Conservation (phyloP, 2,113 vertebrate genomes). For the Psammodynastes pulverulentus region DNA sequence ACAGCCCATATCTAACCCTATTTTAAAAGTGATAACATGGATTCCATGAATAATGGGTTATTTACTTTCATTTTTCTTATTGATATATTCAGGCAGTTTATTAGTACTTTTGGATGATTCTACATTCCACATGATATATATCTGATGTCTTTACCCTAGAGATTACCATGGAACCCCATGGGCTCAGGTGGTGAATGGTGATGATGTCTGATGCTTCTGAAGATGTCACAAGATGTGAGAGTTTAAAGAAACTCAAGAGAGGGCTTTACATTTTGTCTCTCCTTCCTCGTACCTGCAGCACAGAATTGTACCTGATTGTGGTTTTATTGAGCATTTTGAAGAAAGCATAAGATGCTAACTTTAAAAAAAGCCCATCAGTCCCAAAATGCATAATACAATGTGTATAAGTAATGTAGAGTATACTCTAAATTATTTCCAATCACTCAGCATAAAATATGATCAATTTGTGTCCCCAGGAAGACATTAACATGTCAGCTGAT, state of each 20-base stretch:
- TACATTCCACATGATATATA: neutral
- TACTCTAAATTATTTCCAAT: neutral
- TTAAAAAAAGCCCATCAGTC: neutral
- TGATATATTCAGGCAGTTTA: neutral
- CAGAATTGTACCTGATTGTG: neutral
- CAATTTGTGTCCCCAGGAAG: neutral
- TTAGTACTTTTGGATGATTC: neutral
- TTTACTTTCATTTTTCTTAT: slow-evolving; percentile 3
- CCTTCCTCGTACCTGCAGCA: neutral
- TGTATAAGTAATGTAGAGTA: neutral
- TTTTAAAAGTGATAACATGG: neutral
- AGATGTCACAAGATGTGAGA: neutral
- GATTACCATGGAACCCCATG: neutral
- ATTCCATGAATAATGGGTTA: neutral
- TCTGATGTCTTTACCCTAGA: neutral
- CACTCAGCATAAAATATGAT: neutral
- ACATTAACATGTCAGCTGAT: neutral
- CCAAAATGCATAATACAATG: neutral
- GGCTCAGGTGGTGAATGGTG: neutral
- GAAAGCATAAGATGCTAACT: neutral
- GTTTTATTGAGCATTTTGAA: neutral
- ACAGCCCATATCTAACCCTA: neutral
- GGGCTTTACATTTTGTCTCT: neutral
- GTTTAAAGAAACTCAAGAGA: neutral
- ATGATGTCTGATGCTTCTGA: neutral